Evolutionary conservation across 2,888 invertebrate species (phyloP), one percentile per base, ranked within the genome.

Genomic region (Hirudinaria manillensis): DNA sequence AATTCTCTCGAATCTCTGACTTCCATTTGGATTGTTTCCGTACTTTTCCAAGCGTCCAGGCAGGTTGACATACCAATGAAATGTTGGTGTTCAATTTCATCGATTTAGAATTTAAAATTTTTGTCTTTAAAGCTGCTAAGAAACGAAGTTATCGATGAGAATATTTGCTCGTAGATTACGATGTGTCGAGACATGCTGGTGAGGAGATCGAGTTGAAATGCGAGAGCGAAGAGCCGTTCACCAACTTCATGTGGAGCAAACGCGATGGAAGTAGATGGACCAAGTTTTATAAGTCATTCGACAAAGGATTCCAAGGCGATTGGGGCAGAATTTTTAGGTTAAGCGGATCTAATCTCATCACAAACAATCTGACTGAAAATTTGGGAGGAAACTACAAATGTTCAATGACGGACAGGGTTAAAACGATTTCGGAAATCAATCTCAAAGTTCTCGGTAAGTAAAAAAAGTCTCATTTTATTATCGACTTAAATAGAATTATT

Each of bases 131-230:
- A n/a, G n/a, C n/a, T n/a, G n/a, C n/a, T n/a, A n/a, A n/a, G n/a
- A 6, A 3, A 45, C 10, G 3, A 45, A 45, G 45, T 7, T 45
- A 7, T 45, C 16, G 45, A 45, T 7, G 1, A 10, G 1, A 45
- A 1, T 45, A 61, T n/a, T 61, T 61, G 24, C 24, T 61, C 29
- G n/a, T n/a, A 61, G 61, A 61, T 61, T 61, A 61, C n/a, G 61
- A 61, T 24, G n/a, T 61, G n/a, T 61, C 61, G n/a, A 29, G 10
- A 7, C 29, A 27, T 61, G 61, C 6, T 7, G 61, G 61, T 21
- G 61, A 61, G 61, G 24, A 61, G n/a, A 29, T 61, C 6, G 29
- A 27, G 10, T 61, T 61, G 61, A 61, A 61, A 61, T 61, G 61
- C n/a, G 61, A 61, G 10, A 45, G 45, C 45, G 1, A 45, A 16